Evolutionary conservation across 2,113 vertebrate species (phyloP).

Genomic region (Poeciliopsis occidentalis): DNA sequence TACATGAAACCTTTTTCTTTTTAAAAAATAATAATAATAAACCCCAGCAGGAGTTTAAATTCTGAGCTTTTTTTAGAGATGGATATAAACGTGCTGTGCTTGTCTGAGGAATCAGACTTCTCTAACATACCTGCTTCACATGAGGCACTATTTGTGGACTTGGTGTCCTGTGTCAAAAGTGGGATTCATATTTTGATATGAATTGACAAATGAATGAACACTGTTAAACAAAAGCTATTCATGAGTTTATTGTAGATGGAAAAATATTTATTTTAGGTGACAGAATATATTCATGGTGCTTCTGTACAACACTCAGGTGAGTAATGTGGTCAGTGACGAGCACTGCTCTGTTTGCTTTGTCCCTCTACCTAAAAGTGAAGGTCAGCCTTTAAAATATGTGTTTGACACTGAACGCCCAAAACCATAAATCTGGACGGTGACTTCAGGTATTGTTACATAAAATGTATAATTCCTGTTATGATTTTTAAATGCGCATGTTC

Average conservation of each 20-base stretch:
- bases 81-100: not conserved
- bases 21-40: not conserved
- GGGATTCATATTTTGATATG: not conserved
- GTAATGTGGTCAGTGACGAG: not conserved
- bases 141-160: not conserved
- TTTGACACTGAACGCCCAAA: not conserved
- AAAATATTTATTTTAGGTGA: not conserved
- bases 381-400: not conserved
- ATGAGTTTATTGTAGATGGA: not conserved
- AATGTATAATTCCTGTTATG: not conserved
- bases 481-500: not conserved
- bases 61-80: not conserved
- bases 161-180: not conserved
- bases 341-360: constrained; percentile 4
- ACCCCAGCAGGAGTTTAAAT: not conserved
- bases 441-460: not conserved
- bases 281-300: not conserved
- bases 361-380: not conserved
- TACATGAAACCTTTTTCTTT: not conserved
- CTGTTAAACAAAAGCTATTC: not conserved
- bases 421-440: not conserved
- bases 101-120: not conserved
- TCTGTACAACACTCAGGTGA: constrained; percentile 1
- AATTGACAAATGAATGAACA: not conserved
- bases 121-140: not conserved